Base-by-base conservation (phyloP, 2,797 vertebrate genomes). In the Eleutherodactylus coqui region DNA sequence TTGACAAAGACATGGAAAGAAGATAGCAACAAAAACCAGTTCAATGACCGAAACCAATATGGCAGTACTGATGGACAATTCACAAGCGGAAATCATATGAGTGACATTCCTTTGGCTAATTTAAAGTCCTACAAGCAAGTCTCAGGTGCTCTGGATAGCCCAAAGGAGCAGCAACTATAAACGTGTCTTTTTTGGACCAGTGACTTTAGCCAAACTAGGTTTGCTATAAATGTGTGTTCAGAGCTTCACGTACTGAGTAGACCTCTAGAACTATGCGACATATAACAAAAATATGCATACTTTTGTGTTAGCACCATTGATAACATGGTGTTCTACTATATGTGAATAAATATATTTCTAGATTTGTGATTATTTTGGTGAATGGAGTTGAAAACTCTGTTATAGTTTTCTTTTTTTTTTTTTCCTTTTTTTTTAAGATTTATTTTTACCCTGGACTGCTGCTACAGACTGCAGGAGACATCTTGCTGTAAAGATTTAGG, bases 141-240 rank as follows among this genome's bases (percentile, higher is more conserved):
- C 73, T 95, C 96, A 24, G 96, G 96, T 90, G 91, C 95, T 62
- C 87, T 91, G 75, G 97, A 99, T 92, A 97, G 95, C 93, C 96
- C 97, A 78, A 99, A 98, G 93, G 98, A 99, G 91, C 97, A 99
- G 91, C 98, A 99, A 93, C 96, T 99, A 96, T 99, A 98, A 97
- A 93, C 90, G 89, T 89, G 89, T 90, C 91, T 91, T 89, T 90
- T 89, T 92, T 92, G 93, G 93, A 92, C 88, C 88, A 92, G 84
- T 92, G 91, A 92, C 92, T 91, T 92, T 94, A 93, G 92, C 91
- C 90, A 93, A 92, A 91, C 94, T 96, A 94, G 93, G 95, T 95
- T 94, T 92, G 96, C 95, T 97, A 96, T 95, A 95, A 95, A 93
- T 90, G 88, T 95, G 94, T 96, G 94, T 95, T 83, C 95, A 93